Evolutionary conservation across 2,888 invertebrate genomes (phyloP), one percentile per base, ranked within the genome.

Genomic region (Himalopsyche japonica): DNA sequence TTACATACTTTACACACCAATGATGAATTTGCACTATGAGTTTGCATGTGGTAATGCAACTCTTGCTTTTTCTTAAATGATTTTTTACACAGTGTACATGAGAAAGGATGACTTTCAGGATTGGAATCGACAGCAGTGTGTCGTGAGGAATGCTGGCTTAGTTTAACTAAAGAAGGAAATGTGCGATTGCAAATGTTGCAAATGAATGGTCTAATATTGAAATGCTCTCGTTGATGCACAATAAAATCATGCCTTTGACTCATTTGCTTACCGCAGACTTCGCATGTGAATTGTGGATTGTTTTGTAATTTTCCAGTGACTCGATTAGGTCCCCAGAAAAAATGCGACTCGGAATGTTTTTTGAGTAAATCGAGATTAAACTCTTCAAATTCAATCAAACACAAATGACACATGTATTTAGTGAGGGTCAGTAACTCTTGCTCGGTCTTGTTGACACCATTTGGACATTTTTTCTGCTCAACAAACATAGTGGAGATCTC

Each of bases 1-100:
- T 88, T 85, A 82, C 90, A 90, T n/a, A 87, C 83, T 1, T 87
- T 86, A 84, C 89, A 89, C 3, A 88, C 87, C 34, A 87, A 87
- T 2, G 84, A 79, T 4, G 87, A 84, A 2, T 84, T 81, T 1
- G 84, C 83, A 3, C 86, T 83, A 81, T 89, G 89, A 0, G 87
- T 87, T 15, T 88, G 88, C 83, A 88, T 88, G 83, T 89, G 89
- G 24, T 88, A 88, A 24, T 88, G 87, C 0, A 88, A 82, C 27
- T 88, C 88, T 10, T 87, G 87, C 76, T 85, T 87, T 47, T 88
- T 88, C 0, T 78, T 86, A 80, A 88, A 88, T 34, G 87, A 85
- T 79, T 88, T 87, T 6, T 87, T 88, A 34, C 89, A 88, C 27
- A 86, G 84, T 48, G 85, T 82, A 48, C 89, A 88, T n/a, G 86